These are phyloP conservation scores for Taphrorychus bicolor DNA, from an alignment of 2,888 invertebrate species.

Conservation along the genomic window DNA sequence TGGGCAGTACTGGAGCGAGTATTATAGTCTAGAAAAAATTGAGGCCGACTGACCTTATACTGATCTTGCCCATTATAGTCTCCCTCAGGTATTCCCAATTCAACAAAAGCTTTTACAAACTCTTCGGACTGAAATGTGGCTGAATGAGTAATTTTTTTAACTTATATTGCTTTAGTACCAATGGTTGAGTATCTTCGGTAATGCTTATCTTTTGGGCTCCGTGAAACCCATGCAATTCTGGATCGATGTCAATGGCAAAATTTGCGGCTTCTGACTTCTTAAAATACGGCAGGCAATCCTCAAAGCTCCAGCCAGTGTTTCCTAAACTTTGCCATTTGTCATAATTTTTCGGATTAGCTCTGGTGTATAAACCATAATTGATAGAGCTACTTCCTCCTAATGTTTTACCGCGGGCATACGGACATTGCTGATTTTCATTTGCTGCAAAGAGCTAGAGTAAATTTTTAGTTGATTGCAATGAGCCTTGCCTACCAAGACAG, in stretches of 20 bases:
- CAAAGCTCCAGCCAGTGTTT: slow-evolving; percentile 44
- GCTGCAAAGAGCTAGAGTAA: not conserved
- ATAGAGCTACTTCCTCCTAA: slow-evolving; percentile 13
- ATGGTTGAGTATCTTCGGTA: not conserved
- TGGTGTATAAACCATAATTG: not conserved
- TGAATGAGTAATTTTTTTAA: not conserved
- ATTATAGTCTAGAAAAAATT: slow-evolving; percentile 28
- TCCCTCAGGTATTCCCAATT: slow-evolving; percentile 16
- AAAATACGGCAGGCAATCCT: slow-evolving; percentile 59
- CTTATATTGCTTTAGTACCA: not conserved
- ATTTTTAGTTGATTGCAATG: no score
- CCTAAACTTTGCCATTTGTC: slow-evolving; percentile 12
- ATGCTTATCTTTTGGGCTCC: not conserved
- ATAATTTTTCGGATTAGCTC: not conserved
- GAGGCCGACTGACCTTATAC: slow-evolving; percentile 25
- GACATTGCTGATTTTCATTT: slow-evolving; percentile 2
- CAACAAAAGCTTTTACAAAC: slow-evolving; percentile 61
- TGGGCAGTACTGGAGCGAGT: slow-evolving; percentile 15
- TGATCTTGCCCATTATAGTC: slow-evolving; percentile 24
- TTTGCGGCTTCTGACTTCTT: slow-evolving; percentile 18
- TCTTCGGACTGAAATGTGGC: not conserved
- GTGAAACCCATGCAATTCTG: slow-evolving; percentile 12
- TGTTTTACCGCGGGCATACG: slow-evolving; percentile 12
- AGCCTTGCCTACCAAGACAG: slow-evolving; percentile 6
- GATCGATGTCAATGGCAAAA: slow-evolving; percentile 9